Base-by-base conservation (phyloP, 2,113 vertebrate genomes). In the Rhabdornis inornatus region DNA sequence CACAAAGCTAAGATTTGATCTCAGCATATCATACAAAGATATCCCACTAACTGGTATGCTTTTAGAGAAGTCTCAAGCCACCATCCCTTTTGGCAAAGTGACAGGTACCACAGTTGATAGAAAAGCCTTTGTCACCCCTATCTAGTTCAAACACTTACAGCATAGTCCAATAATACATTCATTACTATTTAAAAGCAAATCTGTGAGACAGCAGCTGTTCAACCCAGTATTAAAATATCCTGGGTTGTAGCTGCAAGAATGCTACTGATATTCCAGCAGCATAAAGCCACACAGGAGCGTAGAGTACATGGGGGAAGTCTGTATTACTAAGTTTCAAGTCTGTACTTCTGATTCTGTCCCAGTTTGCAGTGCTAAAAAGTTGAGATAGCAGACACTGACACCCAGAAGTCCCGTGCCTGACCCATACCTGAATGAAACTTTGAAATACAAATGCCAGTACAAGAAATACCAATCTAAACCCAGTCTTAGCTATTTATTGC, bases 251-350 rank as follows among this genome's bases (percentile, higher is more conserved):
- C 13, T 72, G 10, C 61, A 91, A 27, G 25, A 87, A 78, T 15
- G 22, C 27, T 53, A 52, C 21, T 6, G 7, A 42, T 15, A n/a
- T 42, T 83, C 53, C 25, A 61, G 79, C 6, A 69, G n/a, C 40
- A 50, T 13, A 60, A 74, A 70, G n/a, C n/a, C 55, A 61, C 23
- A 27, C 0, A 42, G 13, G 4, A 72, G 8, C 0, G 0, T 2
- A 17, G 12, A 55, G 20, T 5, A 10, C 10, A 30, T 6, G 10
- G 15, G 3, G 27, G 6, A 91, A 77, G 19, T 17, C 31, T 55
- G 25, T 16, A 61, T 39, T 39, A 53, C 9, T 23, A 39, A 10
- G 3, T 66, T 81, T 65, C 47, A 55, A 16, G 53, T 15, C 8
- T 25, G 9, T 65, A 21, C 37, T 83, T 89, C 28, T 40, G 17